Evolutionary conservation across 2,113 vertebrate genomes (phyloP).

Genomic region (Corythaixoides concolor): DNA sequence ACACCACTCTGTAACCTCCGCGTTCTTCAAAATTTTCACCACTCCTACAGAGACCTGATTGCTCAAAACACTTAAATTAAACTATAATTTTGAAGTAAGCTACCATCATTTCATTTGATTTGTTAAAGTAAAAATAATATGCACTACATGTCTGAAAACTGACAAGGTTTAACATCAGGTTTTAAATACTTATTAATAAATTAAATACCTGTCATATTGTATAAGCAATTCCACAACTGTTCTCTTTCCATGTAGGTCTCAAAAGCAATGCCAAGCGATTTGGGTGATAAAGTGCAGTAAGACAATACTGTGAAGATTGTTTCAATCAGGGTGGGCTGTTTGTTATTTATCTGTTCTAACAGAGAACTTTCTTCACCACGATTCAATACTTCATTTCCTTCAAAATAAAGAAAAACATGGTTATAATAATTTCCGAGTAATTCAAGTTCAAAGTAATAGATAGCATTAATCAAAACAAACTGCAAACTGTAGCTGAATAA

Average conservation of each 20-base stretch:
- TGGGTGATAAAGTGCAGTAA: constrained; percentile 80
- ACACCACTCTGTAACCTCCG: neutral
- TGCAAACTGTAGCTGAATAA: neutral
- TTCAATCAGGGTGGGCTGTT: constrained; percentile 72
- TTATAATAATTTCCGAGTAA: neutral
- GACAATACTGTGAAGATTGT: constrained; percentile 83
- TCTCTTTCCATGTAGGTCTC: constrained; percentile 86
- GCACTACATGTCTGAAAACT: neutral
- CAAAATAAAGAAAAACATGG: constrained; percentile 40
- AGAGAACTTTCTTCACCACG: constrained; percentile 14
- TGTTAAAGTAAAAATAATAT: neutral
- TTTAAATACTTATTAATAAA: neutral
- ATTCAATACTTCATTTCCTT: constrained; percentile 43
- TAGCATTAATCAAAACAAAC: neutral
- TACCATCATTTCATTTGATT: neutral
- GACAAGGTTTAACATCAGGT: neutral
- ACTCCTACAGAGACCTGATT: neutral
- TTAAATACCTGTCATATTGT: constrained; percentile 84
- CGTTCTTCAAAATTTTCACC: neutral
- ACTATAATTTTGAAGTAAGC: neutral
- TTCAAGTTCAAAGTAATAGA: neutral
- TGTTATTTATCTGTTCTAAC: constrained; percentile 9
- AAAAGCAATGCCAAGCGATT: constrained; percentile 83
- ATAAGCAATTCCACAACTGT: constrained; percentile 85
- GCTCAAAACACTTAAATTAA: neutral